phyloP scores from a whole-genome alignment of 2,888 invertebrate genomes.

The Melangyna quadrimaculata region DNA sequence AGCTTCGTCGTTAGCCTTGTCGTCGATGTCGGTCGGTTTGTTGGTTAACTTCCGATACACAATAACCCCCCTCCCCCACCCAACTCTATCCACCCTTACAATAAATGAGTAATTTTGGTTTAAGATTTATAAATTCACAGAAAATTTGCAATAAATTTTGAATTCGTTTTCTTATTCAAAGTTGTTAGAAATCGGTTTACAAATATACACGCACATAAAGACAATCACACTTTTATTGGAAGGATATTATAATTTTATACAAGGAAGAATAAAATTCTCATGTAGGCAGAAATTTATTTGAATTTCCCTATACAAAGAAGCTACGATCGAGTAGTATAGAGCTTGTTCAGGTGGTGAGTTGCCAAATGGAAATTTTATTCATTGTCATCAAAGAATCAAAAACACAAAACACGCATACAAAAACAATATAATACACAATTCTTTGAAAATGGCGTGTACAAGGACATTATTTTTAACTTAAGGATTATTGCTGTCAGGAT shows the following conservation, averaged over 20 bases:
- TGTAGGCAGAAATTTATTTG: slow-evolving; percentile 64
- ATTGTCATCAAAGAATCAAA: slow-evolving; percentile 53
- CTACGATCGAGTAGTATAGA: no score
- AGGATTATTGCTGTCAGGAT: slow-evolving; percentile 65
- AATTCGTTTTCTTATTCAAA: slow-evolving; percentile 26
- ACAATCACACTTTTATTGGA: slow-evolving; percentile 1
- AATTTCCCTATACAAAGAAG: neutral
- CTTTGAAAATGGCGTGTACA: slow-evolving; percentile 63
- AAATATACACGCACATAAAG: neutral
- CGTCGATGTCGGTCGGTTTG: neutral
- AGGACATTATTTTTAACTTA: slow-evolving; percentile 70
- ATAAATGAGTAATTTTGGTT: slow-evolving; percentile 69
- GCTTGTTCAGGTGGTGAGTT: slow-evolving; percentile 58
- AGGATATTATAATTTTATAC: slow-evolving; percentile 22
- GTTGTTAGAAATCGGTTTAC: neutral
- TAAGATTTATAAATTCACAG: slow-evolving; percentile 67
- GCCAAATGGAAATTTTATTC: slow-evolving; percentile 67
- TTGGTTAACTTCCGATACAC: neutral
- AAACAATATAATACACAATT: neutral
- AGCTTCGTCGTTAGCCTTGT: neutral
- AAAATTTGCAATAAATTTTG: slow-evolving; percentile 64
- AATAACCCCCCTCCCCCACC: neutral
- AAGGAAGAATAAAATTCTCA: slow-evolving; percentile 28
- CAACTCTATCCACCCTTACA: no score
- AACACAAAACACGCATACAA: slow-evolving; percentile 10